These are phyloP conservation scores for Drosophila lacteicornis DNA, from an alignment of 1,140 invertebrate species.

Conservation along the genomic window DNA sequence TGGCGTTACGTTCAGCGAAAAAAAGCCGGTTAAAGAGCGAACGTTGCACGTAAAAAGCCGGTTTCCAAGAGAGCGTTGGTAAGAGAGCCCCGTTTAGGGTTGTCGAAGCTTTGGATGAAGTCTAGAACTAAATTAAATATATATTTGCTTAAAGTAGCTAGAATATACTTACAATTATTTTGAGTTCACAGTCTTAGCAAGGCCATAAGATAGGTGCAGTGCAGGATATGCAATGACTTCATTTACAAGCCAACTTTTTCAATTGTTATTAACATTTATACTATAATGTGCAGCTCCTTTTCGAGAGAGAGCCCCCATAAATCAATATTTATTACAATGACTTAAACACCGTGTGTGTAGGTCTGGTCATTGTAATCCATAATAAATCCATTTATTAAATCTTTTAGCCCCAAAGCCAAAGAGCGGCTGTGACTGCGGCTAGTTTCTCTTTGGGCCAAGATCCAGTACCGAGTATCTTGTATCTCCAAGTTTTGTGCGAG, in stretches of 20 bases:
- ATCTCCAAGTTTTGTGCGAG: constrained; percentile 4
- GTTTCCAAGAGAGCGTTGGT: constrained; percentile 32
- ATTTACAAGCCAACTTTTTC: constrained; percentile 15
- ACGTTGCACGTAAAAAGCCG: constrained; percentile 42
- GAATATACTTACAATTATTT: neutral
- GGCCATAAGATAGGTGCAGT: constrained; percentile 8
- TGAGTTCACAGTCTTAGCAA: neutral
- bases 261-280: constrained; percentile 33
- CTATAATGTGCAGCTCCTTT: constrained; percentile 60
- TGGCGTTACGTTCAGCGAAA: constrained; percentile 11
- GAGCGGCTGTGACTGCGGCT: constrained; percentile 14
- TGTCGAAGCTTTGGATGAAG: constrained; percentile 22
- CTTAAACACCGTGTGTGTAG: constrained; percentile 40
- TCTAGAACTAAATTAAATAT: neutral
- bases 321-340: constrained; percentile 68
- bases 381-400: constrained; percentile 33
- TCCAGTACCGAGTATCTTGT: neutral
- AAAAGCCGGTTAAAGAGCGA: constrained; percentile 32
- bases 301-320: constrained; percentile 57
- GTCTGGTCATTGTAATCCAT: constrained; percentile 32
- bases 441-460: constrained; percentile 23
- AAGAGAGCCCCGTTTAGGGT: constrained; percentile 56
- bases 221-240: constrained; percentile 26
- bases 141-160: neutral
- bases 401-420: constrained; percentile 11